Percentiles rank a stretch among this genome's conserved stretches.
Conservation (phyloP, 2,888 invertebrate species). For the Mythimna loreyi region DNA sequence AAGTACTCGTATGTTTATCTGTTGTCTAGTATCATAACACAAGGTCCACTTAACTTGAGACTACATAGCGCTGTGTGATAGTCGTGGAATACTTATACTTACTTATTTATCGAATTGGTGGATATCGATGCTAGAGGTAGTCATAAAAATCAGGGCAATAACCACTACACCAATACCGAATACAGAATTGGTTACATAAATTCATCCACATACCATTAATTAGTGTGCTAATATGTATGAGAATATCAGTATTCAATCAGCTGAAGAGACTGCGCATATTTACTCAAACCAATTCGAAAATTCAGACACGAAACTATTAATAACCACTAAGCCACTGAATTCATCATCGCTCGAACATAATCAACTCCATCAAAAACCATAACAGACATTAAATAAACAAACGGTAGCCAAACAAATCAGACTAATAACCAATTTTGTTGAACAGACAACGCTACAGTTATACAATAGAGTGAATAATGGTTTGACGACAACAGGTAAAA, state of each 20-base stretch:
- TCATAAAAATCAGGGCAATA: no score
- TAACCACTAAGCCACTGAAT: conserved; percentile 30
- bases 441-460: conserved; percentile 74
- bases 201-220: conserved; percentile 9
- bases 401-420: conserved; percentile 63
- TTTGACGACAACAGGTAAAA: conserved; percentile 84
- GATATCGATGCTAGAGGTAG: no score
- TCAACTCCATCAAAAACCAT: conserved; percentile 59
- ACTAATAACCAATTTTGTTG: conserved; percentile 72
- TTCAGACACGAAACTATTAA: conserved; percentile 26
- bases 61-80: no score
- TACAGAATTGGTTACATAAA: conserved; percentile 1
- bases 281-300: conserved; percentile 11
- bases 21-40: no score
- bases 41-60: no score
- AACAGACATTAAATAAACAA: conserved; percentile 63
- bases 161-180: no score
- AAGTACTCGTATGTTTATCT: no score
- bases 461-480: conserved; percentile 87
- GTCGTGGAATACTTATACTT: no score
- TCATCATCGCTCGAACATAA: conserved; percentile 28
- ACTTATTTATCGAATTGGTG: no score
- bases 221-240: conserved; percentile 7
- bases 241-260: not conserved
- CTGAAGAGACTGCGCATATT: conserved; percentile 19